Evolutionary conservation across 2,888 invertebrate genomes (phyloP).

Genomic region (Dolichomitus sp.): DNA sequence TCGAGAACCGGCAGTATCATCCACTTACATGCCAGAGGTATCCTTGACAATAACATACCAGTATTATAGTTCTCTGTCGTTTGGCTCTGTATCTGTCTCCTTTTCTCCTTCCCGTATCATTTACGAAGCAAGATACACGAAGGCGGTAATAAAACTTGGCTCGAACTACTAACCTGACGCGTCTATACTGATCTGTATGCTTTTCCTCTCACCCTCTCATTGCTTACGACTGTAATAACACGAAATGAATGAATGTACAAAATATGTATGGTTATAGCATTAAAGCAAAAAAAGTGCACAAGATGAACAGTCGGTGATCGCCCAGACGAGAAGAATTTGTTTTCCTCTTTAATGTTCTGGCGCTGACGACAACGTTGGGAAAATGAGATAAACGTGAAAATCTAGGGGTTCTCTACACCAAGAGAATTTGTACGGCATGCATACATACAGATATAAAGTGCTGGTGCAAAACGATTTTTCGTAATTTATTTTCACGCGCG

Average conservation of each 20-base stretch:
- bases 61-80: slow-evolving; percentile 46
- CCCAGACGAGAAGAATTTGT: slow-evolving; percentile 43
- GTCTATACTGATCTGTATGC: slow-evolving; percentile 23
- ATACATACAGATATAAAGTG: neutral
- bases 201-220: neutral
- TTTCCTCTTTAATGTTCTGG: slow-evolving; percentile 3
- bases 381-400: slow-evolving; percentile 45
- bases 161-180: slow-evolving; percentile 35
- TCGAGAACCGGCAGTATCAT: slow-evolving; percentile 50
- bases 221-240: slow-evolving; percentile 18
- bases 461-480: slow-evolving; percentile 48
- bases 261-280: slow-evolving; percentile 15
- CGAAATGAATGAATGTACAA: slow-evolving; percentile 49
- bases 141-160: slow-evolving; percentile 45
- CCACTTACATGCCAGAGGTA: slow-evolving; percentile 57
- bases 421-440: neutral
- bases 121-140: neutral
- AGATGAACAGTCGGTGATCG: slow-evolving; percentile 29
- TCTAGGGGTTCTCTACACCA: neutral
- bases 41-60: slow-evolving; percentile 55
- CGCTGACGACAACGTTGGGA: slow-evolving; percentile 6
- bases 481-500: slow-evolving; percentile 60
- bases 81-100: slow-evolving; percentile 15
- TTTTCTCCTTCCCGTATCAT: slow-evolving; percentile 11
- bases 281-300: slow-evolving; percentile 41